phyloP scores from a whole-genome alignment of 2,113 vertebrate genomes.

The Formicarius rufipectus region DNA sequence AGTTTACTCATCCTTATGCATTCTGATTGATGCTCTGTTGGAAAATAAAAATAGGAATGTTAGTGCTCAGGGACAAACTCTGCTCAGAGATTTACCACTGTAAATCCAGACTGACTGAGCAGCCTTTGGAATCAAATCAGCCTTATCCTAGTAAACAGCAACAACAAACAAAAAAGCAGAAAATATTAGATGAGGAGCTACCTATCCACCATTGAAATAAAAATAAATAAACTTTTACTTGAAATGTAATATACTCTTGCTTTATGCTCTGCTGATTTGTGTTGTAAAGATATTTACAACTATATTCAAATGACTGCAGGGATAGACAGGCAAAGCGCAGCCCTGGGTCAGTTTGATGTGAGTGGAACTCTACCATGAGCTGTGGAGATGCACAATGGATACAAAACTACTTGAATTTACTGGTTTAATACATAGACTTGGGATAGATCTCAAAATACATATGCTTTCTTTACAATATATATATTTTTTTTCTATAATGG shows the following conservation, averaged over 20 bases:
- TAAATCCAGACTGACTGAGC: neutral
- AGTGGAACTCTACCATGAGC: neutral
- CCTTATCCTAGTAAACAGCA: neutral
- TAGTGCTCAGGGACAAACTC: neutral
- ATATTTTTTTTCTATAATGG: neutral
- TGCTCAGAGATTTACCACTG: neutral
- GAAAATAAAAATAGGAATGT: neutral
- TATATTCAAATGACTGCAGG: neutral
- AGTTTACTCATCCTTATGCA: neutral
- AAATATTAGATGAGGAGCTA: neutral
- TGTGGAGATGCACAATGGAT: neutral
- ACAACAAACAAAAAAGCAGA: neutral
- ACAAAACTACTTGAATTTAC: neutral
- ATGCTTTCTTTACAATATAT: neutral
- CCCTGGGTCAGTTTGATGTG: neutral
- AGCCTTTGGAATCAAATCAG: neutral
- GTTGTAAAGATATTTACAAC: neutral
- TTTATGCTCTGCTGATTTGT: neutral
- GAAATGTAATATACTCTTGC: neutral
- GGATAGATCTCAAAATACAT: neutral
- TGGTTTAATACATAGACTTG: neutral
- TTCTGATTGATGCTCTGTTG: neutral
- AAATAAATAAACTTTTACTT: neutral
- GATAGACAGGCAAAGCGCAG: neutral
- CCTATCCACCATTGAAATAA: neutral